Evolutionary conservation across 2,113 vertebrate species (phyloP), one percentile per base, ranked within the genome.

Genomic region (Seriola quinqueradiata): DNA sequence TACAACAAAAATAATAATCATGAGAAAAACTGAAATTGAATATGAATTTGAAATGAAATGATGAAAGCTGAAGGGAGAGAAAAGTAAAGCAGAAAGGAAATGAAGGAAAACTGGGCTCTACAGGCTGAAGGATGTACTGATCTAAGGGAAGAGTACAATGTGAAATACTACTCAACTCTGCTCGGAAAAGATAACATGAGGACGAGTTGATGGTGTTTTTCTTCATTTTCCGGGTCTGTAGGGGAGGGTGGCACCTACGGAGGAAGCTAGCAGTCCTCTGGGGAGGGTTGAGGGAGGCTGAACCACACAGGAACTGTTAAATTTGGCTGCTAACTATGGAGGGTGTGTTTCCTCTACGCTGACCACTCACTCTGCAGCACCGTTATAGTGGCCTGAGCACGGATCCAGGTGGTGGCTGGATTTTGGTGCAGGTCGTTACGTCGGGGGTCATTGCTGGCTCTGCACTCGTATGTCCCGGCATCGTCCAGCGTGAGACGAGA

Each of bases 311-410:
- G 75, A 82, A 9, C 52, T 40, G 48, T 34, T 63, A 11, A 1
- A 48, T 70, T 11, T 38, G 60, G 44, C 5, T 55, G 34, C 66
- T 86, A 54, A 14, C 14, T 42, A 42, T 25, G 58, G 32, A 8
- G 70, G 46, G 13, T 1, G 23, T 34, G 69, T 34, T 59, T 61
- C 59, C 57, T 82, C 88, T 83, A 89, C 84, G 76, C 77, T 66
- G 91, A 87, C 92, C 93, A 99, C 98, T 99, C 97, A 99, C 98
- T 98, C 97, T 97, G 97, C 95, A 99, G 96, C 95, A 99, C 96
- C 89, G 94, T 96, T 94, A 99, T 95, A 75, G 97, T 98, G 95
- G 98, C 97, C 96, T 99, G 98, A 92, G 98, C 97, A 92, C 98
- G 96, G 94, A 99, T 98, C 97, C 97, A 99, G 87, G 97, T 97